These are phyloP conservation scores for Dromaius novaehollandiae DNA, from an alignment of 2,113 vertebrate species.

Conservation along the genomic window DNA sequence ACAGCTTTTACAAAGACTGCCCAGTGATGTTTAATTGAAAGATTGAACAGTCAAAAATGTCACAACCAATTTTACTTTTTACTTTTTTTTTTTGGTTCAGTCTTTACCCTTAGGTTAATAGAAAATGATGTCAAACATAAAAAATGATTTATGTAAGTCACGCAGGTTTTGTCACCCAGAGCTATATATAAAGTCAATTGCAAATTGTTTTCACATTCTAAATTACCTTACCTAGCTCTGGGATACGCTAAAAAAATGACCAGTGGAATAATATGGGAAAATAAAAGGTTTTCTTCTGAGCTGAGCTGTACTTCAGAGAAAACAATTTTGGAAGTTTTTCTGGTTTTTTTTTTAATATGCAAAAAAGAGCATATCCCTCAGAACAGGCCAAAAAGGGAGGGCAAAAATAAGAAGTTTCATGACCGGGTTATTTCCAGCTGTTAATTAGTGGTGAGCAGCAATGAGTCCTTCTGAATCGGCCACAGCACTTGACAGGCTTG, in stretches of 20 bases:
- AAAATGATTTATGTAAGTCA: conserved; percentile 49
- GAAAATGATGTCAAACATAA: conserved; percentile 60
- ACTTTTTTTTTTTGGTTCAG: conserved; percentile 10
- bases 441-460: background rate
- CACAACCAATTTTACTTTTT: conserved; percentile 41
- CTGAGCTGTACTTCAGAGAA: background rate
- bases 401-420: background rate
- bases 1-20: conserved; percentile 13
- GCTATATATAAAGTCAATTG: conserved; percentile 43
- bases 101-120: conserved; percentile 63
- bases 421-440: background rate
- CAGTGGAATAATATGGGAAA: background rate
- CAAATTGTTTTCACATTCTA: conserved; percentile 61
- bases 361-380: background rate
- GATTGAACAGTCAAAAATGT: conserved; percentile 48
- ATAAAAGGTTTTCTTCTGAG: conserved; percentile 25
- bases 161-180: conserved; percentile 40
- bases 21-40: conserved; percentile 56
- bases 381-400: background rate
- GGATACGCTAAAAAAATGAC: conserved; percentile 30
- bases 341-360: background rate
- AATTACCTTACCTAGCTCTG: conserved; percentile 8
- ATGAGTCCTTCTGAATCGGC: background rate
- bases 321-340: conserved; percentile 8
- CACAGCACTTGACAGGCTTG: background rate